Conservation (phyloP, 2,888 invertebrate species). For the Epistrophe eligans region DNA sequence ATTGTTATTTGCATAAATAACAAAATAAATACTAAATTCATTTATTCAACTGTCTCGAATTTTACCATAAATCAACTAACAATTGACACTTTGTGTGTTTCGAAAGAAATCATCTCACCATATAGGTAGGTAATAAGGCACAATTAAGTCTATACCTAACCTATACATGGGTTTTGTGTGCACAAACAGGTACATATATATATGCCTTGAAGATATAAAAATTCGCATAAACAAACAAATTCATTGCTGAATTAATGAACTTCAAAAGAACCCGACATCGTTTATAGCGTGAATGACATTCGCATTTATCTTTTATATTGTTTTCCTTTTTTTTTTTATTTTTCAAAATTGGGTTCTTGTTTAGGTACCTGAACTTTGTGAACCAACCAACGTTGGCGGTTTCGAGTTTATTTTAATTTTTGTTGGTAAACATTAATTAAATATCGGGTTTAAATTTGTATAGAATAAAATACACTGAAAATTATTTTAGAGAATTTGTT, state of each 20-base stretch:
- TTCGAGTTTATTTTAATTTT: neutral
- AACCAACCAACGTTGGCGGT: conserved; percentile 12
- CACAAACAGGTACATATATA: conserved; percentile 48
- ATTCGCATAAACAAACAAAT: conserved; percentile 15
- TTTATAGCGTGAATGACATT: conserved; percentile 56
- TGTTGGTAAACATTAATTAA: conserved; percentile 7
- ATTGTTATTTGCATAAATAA: conserved; percentile 47
- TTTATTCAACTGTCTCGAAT: conserved; percentile 43
- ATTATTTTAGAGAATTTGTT: neutral
- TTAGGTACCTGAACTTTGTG: conserved; percentile 10
- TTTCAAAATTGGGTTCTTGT: conserved; percentile 20
- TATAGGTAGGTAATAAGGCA: neutral
- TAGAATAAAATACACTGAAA: conserved; percentile 14
- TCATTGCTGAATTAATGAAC: conserved; percentile 63
- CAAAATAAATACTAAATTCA: conserved; percentile 64
- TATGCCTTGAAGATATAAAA: neutral
- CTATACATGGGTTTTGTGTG: neutral
- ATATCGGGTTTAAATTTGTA: neutral
- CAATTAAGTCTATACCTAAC: neutral
- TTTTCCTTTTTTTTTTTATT: conserved; percentile 18
- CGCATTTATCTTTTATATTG: conserved; percentile 33
- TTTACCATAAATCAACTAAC: conserved; percentile 59
- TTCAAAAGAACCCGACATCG: conserved; percentile 71
- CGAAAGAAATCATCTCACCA: conserved; percentile 56
- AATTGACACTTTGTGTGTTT: conserved; percentile 66